These are phyloP conservation scores for Deroptyus accipitrinus DNA, from an alignment of 2,113 vertebrate genomes.

Conservation along the genomic window DNA sequence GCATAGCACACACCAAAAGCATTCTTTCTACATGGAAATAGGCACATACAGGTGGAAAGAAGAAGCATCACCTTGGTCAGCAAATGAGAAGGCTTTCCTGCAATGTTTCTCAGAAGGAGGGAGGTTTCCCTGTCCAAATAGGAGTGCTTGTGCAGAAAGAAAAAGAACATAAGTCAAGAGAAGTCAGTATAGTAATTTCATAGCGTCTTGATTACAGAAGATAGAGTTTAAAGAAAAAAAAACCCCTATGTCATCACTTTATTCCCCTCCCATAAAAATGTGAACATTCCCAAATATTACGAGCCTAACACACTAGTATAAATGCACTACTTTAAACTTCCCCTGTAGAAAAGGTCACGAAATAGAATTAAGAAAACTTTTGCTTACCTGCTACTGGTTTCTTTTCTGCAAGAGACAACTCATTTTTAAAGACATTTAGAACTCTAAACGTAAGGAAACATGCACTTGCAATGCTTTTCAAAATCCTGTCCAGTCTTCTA, in stretches of 20 bases:
- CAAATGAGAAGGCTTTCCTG: constrained; percentile 99
- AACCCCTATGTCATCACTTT: not conserved
- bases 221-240: constrained; percentile 29
- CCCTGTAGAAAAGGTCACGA: not conserved
- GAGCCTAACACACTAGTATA: not conserved
- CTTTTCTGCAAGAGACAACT: constrained; percentile 46
- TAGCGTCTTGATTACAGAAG: constrained; percentile 60
- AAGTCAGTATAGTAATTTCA: constrained; percentile 82
- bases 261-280: not conserved
- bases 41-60: constrained; percentile 77
- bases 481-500: not conserved
- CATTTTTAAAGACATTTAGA: constrained; percentile 11
- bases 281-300: not conserved
- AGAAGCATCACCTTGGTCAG: constrained; percentile 97
- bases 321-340: not conserved
- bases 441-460: not conserved
- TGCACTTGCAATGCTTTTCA: not conserved
- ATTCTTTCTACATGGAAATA: constrained; percentile 67
- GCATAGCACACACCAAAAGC: constrained; percentile 9
- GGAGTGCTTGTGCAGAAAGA: constrained; percentile 92
- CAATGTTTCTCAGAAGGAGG: constrained; percentile 99
- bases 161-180: constrained; percentile 82
- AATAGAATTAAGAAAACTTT: not conserved
- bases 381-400: constrained; percentile 51
- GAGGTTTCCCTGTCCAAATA: constrained; percentile 99